Base-by-base conservation (phyloP, 1,140 invertebrate genomes). In the Calliopsis andreniformis region DNA sequence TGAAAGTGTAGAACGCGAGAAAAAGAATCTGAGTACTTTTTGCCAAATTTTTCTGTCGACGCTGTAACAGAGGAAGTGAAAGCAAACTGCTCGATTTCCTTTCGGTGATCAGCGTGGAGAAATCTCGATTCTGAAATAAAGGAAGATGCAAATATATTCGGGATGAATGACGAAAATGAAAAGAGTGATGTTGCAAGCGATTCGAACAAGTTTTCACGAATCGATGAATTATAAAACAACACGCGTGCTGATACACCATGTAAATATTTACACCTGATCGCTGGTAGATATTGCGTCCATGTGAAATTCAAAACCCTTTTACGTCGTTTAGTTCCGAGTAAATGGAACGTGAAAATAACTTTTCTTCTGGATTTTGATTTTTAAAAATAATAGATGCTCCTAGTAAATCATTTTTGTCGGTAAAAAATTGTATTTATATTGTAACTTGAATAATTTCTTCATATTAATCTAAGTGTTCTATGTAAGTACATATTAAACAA, bases 141-240 rank as follows among this genome's bases (percentile, higher is more conserved):
- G 16, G 23, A 23, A 71, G 3, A n/a, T n/a, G 30, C 20, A 42
- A 25, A 43, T 35, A 73, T 30, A 12, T 12, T 20, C 42, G 35
- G 53, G 12, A 35, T 12, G 35, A 64, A 55, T 73, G 64, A 45
- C 25, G 49, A 73, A 73, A 73, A 28, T 51, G 16, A n/a, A n/a
- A n/a, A n/a, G 49, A 45, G 35, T 4, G 69, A 51, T 73, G 61
- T 73, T 66, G 70, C 62, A 73, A 73, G 6, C 61, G 25, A 0
- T 55, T 55, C 7, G 8, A 8, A 32, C 61, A 61, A 32, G 35
- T 53, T 20, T 28, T 23, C 30, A 35, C 61, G 25, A 56, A 64
- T 72, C 25, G n/a, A 43, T 32, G 23, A 5, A 66, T 66, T 35
- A 56, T 56, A 66, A 66, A 43, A 66, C 39, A 66, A 42, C 61